Conservation (phyloP, 2,888 invertebrate species). For the Sinohyriopsis cumingii region DNA sequence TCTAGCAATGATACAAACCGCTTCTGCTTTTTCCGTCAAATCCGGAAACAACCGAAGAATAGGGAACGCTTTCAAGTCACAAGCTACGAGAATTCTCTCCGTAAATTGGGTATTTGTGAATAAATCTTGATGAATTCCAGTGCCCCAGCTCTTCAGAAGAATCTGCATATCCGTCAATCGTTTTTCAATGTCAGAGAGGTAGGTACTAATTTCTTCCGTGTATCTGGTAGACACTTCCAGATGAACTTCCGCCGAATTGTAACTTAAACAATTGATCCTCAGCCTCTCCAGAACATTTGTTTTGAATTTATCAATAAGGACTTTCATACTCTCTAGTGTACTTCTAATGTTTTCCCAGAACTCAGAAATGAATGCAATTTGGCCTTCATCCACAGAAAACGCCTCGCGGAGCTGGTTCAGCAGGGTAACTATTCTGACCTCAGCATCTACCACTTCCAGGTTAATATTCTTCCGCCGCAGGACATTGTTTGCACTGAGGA, state of each 20-base stretch:
- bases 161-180: constrained; percentile 49
- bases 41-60: constrained; percentile 64
- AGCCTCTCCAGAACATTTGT: constrained; percentile 58
- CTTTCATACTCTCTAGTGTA: constrained; percentile 48
- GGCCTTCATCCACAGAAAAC: constrained; percentile 45
- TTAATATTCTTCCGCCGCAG: constrained; percentile 51
- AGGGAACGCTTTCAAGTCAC: constrained; percentile 67
- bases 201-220: constrained; percentile 54
- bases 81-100: constrained; percentile 56
- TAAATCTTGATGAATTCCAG: constrained; percentile 59
- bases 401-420: constrained; percentile 56
- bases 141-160: constrained; percentile 56
- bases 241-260: constrained; percentile 49
- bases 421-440: constrained; percentile 55
- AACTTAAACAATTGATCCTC: constrained; percentile 60
- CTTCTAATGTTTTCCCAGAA: constrained; percentile 64
- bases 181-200: constrained; percentile 50
- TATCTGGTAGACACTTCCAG: constrained; percentile 59
- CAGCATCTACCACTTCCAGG: constrained; percentile 49
- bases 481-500: constrained; percentile 61
- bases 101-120: constrained; percentile 58
- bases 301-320: constrained; percentile 55
- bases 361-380: constrained; percentile 54
- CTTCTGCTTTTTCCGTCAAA: constrained; percentile 57
- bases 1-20: constrained; percentile 53